These are phyloP conservation scores for Pristionchus fissidentatus DNA, from an alignment of 2,888 invertebrate genomes.

Conservation along the genomic window DNA sequence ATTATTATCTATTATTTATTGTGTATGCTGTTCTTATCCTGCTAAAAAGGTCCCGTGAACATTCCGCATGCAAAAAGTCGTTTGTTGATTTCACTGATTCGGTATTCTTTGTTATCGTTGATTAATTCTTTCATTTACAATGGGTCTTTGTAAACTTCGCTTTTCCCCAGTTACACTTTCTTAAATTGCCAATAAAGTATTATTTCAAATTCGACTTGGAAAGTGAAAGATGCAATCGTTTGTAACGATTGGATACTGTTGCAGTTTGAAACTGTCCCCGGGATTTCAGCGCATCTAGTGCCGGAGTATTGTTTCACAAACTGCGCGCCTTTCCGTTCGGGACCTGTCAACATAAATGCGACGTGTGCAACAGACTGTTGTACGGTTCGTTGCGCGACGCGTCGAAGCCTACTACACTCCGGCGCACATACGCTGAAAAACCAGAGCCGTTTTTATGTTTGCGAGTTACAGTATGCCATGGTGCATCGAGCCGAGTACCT, in stretches of 20 bases:
- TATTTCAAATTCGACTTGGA: not conserved
- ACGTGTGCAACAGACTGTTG: no score
- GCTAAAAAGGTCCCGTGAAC: not conserved
- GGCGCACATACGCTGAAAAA: no score
- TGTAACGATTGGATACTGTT: not conserved
- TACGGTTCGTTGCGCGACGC: no score
- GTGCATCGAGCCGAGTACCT: not conserved
- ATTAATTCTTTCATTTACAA: slow-evolving; percentile 6
- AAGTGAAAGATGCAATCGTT: not conserved
- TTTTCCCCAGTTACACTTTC: not conserved
- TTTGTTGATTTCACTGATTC: not conserved
- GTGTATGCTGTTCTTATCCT: not conserved
- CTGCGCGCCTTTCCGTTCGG: no score
- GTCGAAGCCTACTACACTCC: no score
- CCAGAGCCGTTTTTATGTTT: no score
- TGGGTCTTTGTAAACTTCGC: not conserved
- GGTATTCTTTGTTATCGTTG: not conserved
- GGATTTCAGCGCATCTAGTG: no score
- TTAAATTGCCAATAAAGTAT: not conserved
- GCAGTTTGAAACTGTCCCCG: no score
- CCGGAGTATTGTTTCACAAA: no score
- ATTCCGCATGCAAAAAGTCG: not conserved
- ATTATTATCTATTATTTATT: not conserved
- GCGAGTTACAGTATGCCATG: slow-evolving; percentile 28
- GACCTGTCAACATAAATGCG: no score